These are phyloP conservation scores for Toxotes chatareus DNA, from an alignment of 2,113 vertebrate genomes.

Conservation along the genomic window DNA sequence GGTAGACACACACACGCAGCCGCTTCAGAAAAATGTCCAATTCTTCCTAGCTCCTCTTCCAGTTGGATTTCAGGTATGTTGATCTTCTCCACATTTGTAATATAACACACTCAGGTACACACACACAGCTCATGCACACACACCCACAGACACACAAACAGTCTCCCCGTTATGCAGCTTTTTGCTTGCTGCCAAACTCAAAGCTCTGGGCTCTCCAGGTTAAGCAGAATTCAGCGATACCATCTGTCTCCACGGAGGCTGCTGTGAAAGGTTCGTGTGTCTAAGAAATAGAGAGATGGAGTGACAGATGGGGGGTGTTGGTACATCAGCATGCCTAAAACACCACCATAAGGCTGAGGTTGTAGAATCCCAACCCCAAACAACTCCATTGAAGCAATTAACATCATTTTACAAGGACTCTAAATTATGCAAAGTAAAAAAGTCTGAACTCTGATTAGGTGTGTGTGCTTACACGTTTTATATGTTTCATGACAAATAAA, in stretches of 20 bases:
- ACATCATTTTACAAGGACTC: too few species aligned
- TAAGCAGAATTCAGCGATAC: constrained; percentile 29
- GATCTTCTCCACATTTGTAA: neutral
- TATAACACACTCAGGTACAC: neutral
- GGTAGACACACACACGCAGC: neutral
- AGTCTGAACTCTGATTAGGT: too few species aligned
- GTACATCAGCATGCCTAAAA: neutral
- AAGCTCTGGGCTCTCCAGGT: constrained; percentile 27
- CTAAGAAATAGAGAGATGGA: neutral
- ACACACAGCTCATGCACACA: neutral
- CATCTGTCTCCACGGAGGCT: constrained; percentile 30
- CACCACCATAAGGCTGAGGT: neutral
- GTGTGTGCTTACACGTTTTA: too few species aligned
- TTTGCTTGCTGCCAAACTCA: neutral
- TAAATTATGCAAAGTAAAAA: too few species aligned
- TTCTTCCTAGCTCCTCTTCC: neutral
- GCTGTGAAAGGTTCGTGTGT: neutral
- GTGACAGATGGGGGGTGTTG: neutral
- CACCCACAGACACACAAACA: neutral
- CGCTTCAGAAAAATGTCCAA: neutral
- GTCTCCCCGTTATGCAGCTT: neutral
- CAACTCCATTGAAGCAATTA: too few species aligned
- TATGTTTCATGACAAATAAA: too few species aligned
- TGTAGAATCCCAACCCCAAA: neutral
- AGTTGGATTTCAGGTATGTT: neutral